phyloP scores from a whole-genome alignment of 2,888 invertebrate species.

The Protonemura montana region DNA sequence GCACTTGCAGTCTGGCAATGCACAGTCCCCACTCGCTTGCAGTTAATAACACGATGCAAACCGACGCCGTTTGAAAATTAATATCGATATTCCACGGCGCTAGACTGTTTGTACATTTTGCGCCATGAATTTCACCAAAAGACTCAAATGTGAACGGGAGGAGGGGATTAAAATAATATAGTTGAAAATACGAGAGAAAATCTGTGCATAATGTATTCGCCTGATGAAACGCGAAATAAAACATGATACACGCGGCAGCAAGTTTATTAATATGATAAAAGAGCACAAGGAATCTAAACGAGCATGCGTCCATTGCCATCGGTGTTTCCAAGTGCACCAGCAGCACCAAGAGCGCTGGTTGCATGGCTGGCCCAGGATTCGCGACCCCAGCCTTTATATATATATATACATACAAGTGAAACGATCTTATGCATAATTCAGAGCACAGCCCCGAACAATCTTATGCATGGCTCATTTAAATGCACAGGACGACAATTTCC shows the following conservation, averaged over 20 bases:
- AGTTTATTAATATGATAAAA: background rate
- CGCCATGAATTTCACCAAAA: background rate
- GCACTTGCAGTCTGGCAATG: background rate
- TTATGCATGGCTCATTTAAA: slow-evolving; percentile 28
- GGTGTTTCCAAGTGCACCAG: background rate
- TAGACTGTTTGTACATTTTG: background rate
- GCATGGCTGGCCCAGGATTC: background rate
- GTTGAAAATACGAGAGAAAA: slow-evolving; percentile 9
- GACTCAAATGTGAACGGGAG: background rate
- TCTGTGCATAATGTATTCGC: slow-evolving; percentile 1
- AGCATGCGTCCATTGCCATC: background rate
- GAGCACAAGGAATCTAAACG: background rate
- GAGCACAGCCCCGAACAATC: slow-evolving; percentile 26
- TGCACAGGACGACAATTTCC: slow-evolving; percentile 33
- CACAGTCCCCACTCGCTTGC: background rate
- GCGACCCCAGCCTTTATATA: slow-evolving; percentile 8
- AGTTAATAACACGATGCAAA: background rate
- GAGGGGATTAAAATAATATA: background rate
- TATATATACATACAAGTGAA: background rate
- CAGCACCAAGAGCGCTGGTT: slow-evolving; percentile 9
- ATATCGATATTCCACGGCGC: background rate
- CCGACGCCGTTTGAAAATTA: background rate
- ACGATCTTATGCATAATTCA: slow-evolving; percentile 39
- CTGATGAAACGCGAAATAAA: slow-evolving; percentile 7
- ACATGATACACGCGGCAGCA: background rate